Conservation (phyloP, 2,113 vertebrate species). For the Microcebus griseorufus region DNA sequence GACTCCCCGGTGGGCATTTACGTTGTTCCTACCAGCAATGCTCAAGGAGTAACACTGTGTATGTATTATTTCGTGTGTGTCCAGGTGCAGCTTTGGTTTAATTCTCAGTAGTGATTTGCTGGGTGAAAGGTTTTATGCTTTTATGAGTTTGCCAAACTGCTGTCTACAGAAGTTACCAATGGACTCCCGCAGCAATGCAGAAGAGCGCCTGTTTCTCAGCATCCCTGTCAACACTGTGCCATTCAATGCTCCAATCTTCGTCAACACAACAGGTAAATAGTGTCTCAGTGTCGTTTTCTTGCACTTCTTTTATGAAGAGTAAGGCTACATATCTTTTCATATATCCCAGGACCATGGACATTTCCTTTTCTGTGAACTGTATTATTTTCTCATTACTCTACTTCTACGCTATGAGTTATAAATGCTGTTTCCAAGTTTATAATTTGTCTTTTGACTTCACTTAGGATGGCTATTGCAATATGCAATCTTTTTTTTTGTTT, state of each 20-base stretch:
- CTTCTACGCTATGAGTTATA: background rate
- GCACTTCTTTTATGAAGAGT: background rate
- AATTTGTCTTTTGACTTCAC: background rate
- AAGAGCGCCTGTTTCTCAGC: background rate
- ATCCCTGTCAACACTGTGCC: rapidly evolving
- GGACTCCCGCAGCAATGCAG: background rate
- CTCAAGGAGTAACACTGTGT: rapidly evolving
- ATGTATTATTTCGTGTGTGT: rapidly evolving
- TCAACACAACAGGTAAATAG: rapidly evolving
- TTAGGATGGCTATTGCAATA: background rate
- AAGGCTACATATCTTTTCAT: background rate
- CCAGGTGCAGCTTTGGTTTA: background rate
- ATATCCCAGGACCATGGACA: rapidly evolving
- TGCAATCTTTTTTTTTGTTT: background rate
- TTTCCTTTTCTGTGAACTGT: background rate
- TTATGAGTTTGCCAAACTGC: background rate
- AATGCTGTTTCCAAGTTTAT: background rate
- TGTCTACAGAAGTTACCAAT: background rate
- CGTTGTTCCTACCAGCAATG: rapidly evolving
- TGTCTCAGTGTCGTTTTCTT: background rate
- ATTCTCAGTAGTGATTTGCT: background rate
- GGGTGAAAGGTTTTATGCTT: background rate
- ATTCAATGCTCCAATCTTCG: rapidly evolving
- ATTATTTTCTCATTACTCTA: background rate
- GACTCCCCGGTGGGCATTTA: rapidly evolving